Evolutionary conservation across 2,113 vertebrate species (phyloP).

Genomic region (Chaetops frenatus): DNA sequence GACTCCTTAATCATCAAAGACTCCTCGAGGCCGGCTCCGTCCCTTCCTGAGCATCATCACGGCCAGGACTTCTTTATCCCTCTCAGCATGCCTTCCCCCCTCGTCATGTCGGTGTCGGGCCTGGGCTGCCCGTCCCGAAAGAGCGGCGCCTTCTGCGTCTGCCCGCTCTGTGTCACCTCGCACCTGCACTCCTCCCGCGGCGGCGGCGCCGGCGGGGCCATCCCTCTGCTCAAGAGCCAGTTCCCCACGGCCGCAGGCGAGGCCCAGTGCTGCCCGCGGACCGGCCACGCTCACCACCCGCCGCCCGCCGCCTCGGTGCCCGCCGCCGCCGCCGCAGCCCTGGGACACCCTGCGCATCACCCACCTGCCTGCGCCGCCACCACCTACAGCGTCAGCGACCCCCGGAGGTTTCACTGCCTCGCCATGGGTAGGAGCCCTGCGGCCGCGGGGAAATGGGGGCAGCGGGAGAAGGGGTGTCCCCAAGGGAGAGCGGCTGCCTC

Average conservation of each 20-base stretch:
- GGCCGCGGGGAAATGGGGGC: not conserved
- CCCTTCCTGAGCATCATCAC: conserved; percentile 75
- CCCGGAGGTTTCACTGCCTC: conserved; percentile 93
- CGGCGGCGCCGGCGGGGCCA: conserved; percentile 68
- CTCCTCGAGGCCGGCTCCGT: conserved; percentile 77
- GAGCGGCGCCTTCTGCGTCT: conserved; percentile 90
- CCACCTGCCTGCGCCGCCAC: conserved; percentile 88
- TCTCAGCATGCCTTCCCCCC: conserved; percentile 87
- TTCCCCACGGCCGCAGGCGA: conserved; percentile 78
- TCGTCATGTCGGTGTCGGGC: conserved; percentile 85
- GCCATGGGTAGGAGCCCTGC: conserved; percentile 81
- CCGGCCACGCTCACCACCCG: conserved; percentile 71
- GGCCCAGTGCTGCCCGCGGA: conserved; percentile 82
- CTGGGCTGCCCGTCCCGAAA: conserved; percentile 90
- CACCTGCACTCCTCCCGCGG: conserved; percentile 85
- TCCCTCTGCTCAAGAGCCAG: conserved; percentile 87
- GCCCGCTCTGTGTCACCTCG: conserved; percentile 93
- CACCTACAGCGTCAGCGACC: conserved; percentile 90
- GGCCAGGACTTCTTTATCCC: conserved; percentile 92
- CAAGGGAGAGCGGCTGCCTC: not conserved
- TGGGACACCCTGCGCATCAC: conserved; percentile 85
- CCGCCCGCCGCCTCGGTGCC: conserved; percentile 51
- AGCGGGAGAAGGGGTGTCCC: not conserved
- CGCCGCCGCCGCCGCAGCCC: conserved; percentile 55
- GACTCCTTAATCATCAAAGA: conserved; percentile 99